Evolutionary conservation across 2,888 invertebrate species (phyloP).

Genomic region (Drosophila borealis): DNA sequence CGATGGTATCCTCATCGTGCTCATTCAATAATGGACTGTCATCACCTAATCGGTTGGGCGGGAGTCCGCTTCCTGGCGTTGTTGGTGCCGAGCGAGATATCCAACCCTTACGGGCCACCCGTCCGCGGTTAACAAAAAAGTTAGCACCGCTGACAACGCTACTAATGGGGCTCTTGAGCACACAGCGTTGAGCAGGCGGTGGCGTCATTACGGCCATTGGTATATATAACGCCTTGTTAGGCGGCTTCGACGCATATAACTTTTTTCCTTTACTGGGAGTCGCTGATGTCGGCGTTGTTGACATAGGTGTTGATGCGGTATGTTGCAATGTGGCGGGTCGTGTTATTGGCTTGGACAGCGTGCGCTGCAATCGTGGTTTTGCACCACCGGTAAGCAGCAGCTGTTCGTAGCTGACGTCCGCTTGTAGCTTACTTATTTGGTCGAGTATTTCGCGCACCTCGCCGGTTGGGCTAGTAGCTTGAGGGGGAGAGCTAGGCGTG

Average conservation of each 20-base stretch:
- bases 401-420: constrained; percentile 85
- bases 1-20: constrained; percentile 86
- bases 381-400: constrained; percentile 49
- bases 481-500: constrained; percentile 91
- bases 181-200: constrained; percentile 65
- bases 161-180: constrained; percentile 83
- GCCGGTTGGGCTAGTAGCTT: constrained; percentile 92
- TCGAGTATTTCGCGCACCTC: constrained; percentile 90
- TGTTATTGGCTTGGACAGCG: constrained; percentile 67
- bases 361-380: constrained; percentile 75
- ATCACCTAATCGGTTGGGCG: constrained; percentile 88
- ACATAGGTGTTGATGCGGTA: constrained; percentile 11
- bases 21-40: constrained; percentile 88
- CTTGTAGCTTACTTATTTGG: constrained; percentile 88
- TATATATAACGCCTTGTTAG: constrained; percentile 90
- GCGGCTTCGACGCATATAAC: constrained; percentile 85
- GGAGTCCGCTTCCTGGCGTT: constrained; percentile 89
- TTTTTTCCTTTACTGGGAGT: constrained; percentile 84
- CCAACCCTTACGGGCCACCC: constrained; percentile 86
- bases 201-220: constrained; percentile 85
- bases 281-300: constrained; percentile 18
- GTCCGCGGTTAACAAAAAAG: constrained; percentile 82
- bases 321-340: constrained; percentile 73
- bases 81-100: constrained; percentile 92
- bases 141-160: constrained; percentile 80